Conservation (phyloP, 1,140 invertebrate genomes). For the Anoplophora glabripennis region DNA sequence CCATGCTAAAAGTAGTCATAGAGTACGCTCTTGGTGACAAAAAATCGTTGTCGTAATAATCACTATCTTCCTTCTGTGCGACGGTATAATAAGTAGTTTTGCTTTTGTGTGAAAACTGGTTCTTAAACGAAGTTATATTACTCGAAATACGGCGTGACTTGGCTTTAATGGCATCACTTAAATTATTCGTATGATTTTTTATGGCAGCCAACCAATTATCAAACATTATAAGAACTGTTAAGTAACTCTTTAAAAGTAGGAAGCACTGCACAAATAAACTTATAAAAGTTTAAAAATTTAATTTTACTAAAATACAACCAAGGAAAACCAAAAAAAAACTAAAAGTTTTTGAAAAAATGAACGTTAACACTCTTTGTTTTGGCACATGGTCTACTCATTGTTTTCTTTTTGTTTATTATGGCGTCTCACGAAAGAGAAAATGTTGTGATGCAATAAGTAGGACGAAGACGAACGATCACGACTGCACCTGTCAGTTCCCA, state of each 20-base stretch:
- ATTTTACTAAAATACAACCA: background rate
- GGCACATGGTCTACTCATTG: slow-evolving; percentile 26
- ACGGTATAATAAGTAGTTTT: slow-evolving; percentile 45
- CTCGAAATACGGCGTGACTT: slow-evolving; percentile 43
- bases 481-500: slow-evolving; percentile 12
- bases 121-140: slow-evolving; percentile 45
- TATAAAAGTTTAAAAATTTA: background rate
- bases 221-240: slow-evolving; percentile 51
- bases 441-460: background rate
- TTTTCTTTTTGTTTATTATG: slow-evolving; percentile 23
- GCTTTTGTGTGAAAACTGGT: slow-evolving; percentile 41
- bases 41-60: slow-evolving; percentile 45
- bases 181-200: slow-evolving; percentile 52
- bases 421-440: slow-evolving; percentile 5
- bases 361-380: slow-evolving; percentile 25
- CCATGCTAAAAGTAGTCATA: slow-evolving; percentile 43
- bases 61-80: slow-evolving; percentile 36
- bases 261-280: background rate
- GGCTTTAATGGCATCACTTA: slow-evolving; percentile 49
- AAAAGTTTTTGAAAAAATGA: slow-evolving; percentile 2
- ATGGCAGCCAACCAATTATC: slow-evolving; percentile 51
- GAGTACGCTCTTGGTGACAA: slow-evolving; percentile 45
- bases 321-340: slow-evolving; percentile 1
- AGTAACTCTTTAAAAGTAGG: slow-evolving; percentile 6
- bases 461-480: background rate